Evolutionary conservation across 2,888 invertebrate species (phyloP).

Genomic region (Hyalella azteca): DNA sequence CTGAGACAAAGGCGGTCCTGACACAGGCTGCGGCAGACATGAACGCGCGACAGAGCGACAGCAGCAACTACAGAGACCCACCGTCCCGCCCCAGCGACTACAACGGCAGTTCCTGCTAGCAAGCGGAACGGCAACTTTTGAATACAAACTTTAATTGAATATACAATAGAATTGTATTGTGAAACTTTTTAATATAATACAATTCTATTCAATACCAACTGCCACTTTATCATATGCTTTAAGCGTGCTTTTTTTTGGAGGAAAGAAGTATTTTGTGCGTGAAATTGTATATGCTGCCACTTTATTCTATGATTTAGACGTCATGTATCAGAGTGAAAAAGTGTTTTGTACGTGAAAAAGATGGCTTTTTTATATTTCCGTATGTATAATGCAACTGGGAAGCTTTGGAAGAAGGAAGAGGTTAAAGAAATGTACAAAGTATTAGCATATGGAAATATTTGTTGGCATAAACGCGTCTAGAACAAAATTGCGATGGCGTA

Average conservation of each 20-base stretch:
- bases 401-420: too few species aligned
- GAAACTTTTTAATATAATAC: too few species aligned
- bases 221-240: not conserved
- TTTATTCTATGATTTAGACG: too few species aligned
- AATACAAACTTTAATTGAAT: not conserved
- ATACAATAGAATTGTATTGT: not conserved
- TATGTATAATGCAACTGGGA: too few species aligned
- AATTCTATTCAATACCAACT: too few species aligned
- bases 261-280: not conserved
- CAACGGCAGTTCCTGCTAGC: conserved; percentile 22
- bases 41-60: not conserved
- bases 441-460: too few species aligned
- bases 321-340: too few species aligned
- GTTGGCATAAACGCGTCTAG: too few species aligned
- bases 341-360: too few species aligned
- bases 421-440: too few species aligned
- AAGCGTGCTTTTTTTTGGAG: not conserved
- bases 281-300: not conserved
- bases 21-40: not conserved
- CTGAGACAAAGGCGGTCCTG: not conserved
- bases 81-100: conserved; percentile 16
- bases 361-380: too few species aligned
- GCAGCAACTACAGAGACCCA: conserved; percentile 19
- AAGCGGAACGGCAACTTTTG: not conserved
- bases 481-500: too few species aligned